A percentile compares a stretch with the other conserved stretches of the same genome.
Evolutionary conservation across 2,888 invertebrate species (phyloP).

Genomic region (Caenorhabditis japonica): DNA sequence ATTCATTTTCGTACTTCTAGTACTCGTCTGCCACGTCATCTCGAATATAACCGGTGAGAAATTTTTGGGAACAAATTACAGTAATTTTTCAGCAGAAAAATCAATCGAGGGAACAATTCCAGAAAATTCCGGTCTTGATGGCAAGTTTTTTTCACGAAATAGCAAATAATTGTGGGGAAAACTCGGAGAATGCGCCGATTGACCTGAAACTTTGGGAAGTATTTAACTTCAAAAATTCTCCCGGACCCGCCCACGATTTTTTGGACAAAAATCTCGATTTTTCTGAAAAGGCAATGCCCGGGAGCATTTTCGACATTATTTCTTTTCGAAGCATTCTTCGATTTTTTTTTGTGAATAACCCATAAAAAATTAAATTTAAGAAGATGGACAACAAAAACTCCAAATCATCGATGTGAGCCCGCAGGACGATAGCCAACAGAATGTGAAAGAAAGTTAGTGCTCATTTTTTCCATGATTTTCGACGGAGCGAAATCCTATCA

Average conservation of each 20-base stretch:
- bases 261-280: too few relatives aligned
- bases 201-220: too few relatives aligned
- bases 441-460: conserved; percentile 29
- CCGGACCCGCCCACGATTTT: too few relatives aligned
- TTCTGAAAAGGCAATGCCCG: too few relatives aligned
- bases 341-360: background rate
- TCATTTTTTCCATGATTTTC: background rate
- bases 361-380: conserved; percentile 1
- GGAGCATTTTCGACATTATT: too few relatives aligned
- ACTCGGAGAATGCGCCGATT: too few relatives aligned
- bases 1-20: conserved; percentile 7
- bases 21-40: conserved; percentile 6
- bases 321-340: too few relatives aligned
- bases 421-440: conserved; percentile 30
- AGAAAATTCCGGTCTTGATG: conserved; percentile 21
- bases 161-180: too few relatives aligned
- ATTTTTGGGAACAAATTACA: too few relatives aligned
- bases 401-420: conserved; percentile 28
- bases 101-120: conserved; percentile 22
- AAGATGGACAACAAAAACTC: conserved; percentile 21
- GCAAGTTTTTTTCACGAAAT: background rate
- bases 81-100: too few relatives aligned
- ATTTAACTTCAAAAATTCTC: too few relatives aligned
- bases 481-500: background rate
- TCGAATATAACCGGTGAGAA: conserved; percentile 19